A percentile compares a stretch with the other conserved stretches of the same genome.
Evolutionary conservation across 2,797 vertebrate genomes (phyloP).

Genomic region (Huso huso): DNA sequence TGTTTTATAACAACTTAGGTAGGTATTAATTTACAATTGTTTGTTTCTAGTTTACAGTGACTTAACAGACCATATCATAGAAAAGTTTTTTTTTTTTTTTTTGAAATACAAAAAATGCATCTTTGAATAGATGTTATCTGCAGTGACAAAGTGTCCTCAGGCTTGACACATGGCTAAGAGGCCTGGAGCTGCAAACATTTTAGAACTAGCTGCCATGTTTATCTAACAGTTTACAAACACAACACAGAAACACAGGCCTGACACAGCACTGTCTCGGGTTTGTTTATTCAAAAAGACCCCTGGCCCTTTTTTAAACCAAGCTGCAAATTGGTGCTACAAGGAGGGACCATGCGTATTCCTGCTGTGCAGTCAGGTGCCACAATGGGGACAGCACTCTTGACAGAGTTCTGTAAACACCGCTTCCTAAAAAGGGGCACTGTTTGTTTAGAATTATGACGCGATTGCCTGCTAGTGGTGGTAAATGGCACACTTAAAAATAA

Average conservation of each 20-base stretch:
- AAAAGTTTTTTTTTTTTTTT: too few relatives aligned
- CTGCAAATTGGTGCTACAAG: slow-evolving; percentile 28
- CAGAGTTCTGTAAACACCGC: slow-evolving; percentile 13
- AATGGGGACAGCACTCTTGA: slow-evolving; percentile 27
- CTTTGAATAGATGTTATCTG: slow-evolving; percentile 26
- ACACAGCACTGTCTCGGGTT: slow-evolving; percentile 27
- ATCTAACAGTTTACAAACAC: slow-evolving; percentile 41
- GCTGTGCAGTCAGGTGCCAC: slow-evolving; percentile 12
- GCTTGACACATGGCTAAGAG: slow-evolving; percentile 30
- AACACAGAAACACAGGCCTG: slow-evolving; percentile 44
- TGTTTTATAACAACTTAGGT: too few relatives aligned
- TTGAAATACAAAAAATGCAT: not conserved
- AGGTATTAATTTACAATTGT: too few relatives aligned
- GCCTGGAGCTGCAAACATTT: slow-evolving; percentile 33
- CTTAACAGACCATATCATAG: too few relatives aligned
- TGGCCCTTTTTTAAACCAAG: slow-evolving; percentile 23
- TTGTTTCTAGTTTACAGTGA: too few relatives aligned
- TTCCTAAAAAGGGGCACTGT: slow-evolving; percentile 22
- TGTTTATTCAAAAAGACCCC: slow-evolving; percentile 30
- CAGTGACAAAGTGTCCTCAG: slow-evolving; percentile 29
- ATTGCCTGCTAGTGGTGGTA: slow-evolving; percentile 7
- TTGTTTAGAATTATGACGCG: slow-evolving; percentile 30
- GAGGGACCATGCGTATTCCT: slow-evolving; percentile 14
- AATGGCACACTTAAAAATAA: slow-evolving; percentile 8
- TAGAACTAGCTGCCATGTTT: slow-evolving; percentile 36